Percentiles rank a stretch among this genome's conserved stretches.
These are phyloP conservation scores for Clupea harengus DNA, from an alignment of 2,113 vertebrate species.

Conservation along the genomic window DNA sequence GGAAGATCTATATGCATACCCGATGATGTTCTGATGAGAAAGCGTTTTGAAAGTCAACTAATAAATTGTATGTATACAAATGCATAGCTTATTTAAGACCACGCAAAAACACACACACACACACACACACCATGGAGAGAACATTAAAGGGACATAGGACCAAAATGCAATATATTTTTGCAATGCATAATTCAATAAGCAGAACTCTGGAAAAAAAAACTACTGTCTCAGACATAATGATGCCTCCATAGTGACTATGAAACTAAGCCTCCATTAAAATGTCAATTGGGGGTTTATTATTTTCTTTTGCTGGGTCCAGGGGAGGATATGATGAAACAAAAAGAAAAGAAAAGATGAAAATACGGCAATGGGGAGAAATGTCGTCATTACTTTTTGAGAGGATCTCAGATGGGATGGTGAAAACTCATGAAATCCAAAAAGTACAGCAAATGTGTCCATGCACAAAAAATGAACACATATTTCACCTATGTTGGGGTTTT, in stretches of 20 bases:
- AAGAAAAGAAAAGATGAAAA: background rate
- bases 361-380: background rate
- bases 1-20: background rate
- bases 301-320: background rate
- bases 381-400: background rate
- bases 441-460: background rate
- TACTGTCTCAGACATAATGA: background rate
- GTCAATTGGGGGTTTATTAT: background rate
- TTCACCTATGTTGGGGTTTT: no score
- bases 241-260: background rate
- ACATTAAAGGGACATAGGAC: no score
- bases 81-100: background rate
- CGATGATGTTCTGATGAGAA: background rate
- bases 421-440: background rate
- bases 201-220: background rate
- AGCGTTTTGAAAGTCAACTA: background rate
- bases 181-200: background rate
- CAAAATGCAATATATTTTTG: background rate
- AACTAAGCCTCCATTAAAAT: background rate
- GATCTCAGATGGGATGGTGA: conserved; percentile 4
- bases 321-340: background rate
- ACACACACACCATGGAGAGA: background rate
- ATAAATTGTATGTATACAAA: background rate
- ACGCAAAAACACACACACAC: background rate
- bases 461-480: background rate